These are phyloP conservation scores for Botia almorhae DNA, from an alignment of 2,797 vertebrate genomes.

Conservation along the genomic window DNA sequence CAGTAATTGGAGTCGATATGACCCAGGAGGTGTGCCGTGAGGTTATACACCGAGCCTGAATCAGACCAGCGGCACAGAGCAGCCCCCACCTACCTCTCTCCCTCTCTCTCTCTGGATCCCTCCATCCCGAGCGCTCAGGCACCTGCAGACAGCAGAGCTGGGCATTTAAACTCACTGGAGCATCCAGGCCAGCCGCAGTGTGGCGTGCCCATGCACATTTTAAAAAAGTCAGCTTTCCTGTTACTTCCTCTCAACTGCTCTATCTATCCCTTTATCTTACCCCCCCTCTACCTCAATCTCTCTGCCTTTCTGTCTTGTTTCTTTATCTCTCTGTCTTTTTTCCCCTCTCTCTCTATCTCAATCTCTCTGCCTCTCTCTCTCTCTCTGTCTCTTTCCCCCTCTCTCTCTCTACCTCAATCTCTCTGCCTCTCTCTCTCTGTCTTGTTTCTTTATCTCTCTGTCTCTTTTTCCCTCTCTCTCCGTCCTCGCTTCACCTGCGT, in stretches of 20 bases:
- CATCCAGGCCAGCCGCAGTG: constrained; percentile 78
- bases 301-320: neutral
- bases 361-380: too few species aligned
- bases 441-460: neutral
- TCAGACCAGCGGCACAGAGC: constrained; percentile 9
- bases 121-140: constrained; percentile 15
- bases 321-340: too few species aligned
- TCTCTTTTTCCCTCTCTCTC: neutral
- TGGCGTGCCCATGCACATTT: constrained; percentile 83
- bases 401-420: too few species aligned
- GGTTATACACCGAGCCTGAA: constrained; percentile 19
- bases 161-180: constrained; percentile 66
- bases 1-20: constrained; percentile 14
- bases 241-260: too few species aligned
- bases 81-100: neutral
- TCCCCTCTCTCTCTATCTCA: constrained; percentile 29
- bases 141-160: constrained; percentile 47
- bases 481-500: constrained; percentile 78
- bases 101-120: constrained; percentile 9
- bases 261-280: neutral
- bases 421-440: neutral
- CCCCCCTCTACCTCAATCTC: constrained; percentile 5
- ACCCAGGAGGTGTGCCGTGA: constrained; percentile 28
- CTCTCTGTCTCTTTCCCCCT: constrained; percentile 52
- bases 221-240: constrained; percentile 66